Base-by-base conservation (phyloP, 2,797 vertebrate genomes). In the Lerista edwardsae region DNA sequence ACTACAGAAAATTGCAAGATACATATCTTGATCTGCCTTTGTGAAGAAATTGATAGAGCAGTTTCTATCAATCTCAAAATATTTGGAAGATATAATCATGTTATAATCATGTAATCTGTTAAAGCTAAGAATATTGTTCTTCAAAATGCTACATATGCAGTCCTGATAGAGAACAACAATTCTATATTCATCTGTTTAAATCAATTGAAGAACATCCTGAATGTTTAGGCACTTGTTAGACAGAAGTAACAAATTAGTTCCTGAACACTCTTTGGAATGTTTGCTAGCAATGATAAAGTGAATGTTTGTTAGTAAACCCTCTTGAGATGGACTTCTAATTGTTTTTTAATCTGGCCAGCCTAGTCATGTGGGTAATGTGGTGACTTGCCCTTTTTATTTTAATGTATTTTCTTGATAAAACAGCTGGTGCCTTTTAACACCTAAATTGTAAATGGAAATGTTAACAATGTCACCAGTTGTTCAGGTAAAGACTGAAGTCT, bases 371-470 rank as follows among this genome's bases (percentile, higher is more conserved):
- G 10, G 2, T 39, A 25, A 36, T 39, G 21, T 78, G 41, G 10
- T 62, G 15, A 51, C 47, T 57, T 61, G 9, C 34, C 29, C 3
- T 36, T 25, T 17, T 23, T 67, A 21, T 44, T 36, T 36, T 1
- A 15, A 51, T 41, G 44, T 17, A 51, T 67, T 62, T 6, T 12
- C n/a, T 76, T 41, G 62, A 3, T 57, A 6, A 10, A 72, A 57
- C 36, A 68, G 9, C 47, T 75, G 62, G 34, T 85, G 12, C 90
- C 6, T n/a, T 80, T 57, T 84, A 83, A 65, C 80, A 19, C 1
- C 15, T 86, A 67, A 8, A 34, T 19, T 19, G 12, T 75, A 64
- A 10, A 5, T 36, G 19, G 23, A 41, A 57, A 31, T 69, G 51
- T 64, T 86, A n/a, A 5, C 75, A 62, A 31, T 69, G 2, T 47